These are phyloP conservation scores for Lasioglossum malachurum DNA, from an alignment of 2,888 invertebrate species.

Conservation along the genomic window DNA sequence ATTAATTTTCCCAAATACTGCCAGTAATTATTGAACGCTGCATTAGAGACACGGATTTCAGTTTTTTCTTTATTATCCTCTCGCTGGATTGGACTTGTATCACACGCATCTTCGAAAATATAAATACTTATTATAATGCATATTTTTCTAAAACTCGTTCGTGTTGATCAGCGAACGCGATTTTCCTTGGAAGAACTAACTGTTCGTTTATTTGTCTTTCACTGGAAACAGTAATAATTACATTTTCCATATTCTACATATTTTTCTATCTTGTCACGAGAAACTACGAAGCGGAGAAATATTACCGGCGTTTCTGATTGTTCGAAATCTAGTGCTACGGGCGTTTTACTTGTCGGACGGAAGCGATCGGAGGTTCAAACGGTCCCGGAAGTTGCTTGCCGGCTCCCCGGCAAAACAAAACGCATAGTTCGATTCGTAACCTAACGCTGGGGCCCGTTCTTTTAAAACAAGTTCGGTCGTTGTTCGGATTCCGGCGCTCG, in stretches of 20 bases:
- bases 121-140: background rate
- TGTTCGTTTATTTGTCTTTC: too few relatives aligned
- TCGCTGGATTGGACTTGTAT: background rate
- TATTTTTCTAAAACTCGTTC: background rate
- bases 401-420: slow-evolving; percentile 12
- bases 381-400: slow-evolving; percentile 19
- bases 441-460: slow-evolving; percentile 37
- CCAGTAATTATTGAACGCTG: background rate
- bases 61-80: background rate
- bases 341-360: background rate
- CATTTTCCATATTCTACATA: too few relatives aligned
- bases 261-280: too few relatives aligned
- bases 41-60: background rate
- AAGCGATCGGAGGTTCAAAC: background rate
- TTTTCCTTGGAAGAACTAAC: background rate
- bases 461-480: slow-evolving; percentile 36
- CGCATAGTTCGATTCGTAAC: slow-evolving; percentile 38
- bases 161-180: background rate
- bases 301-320: background rate
- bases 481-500: slow-evolving; percentile 45
- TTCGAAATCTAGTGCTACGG: background rate
- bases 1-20: slow-evolving; percentile 1
- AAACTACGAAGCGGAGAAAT: background rate
- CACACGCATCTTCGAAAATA: too few relatives aligned
- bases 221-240: too few relatives aligned